Conservation (phyloP, 2,888 invertebrate genomes). For the Odontomyia ornata region DNA sequence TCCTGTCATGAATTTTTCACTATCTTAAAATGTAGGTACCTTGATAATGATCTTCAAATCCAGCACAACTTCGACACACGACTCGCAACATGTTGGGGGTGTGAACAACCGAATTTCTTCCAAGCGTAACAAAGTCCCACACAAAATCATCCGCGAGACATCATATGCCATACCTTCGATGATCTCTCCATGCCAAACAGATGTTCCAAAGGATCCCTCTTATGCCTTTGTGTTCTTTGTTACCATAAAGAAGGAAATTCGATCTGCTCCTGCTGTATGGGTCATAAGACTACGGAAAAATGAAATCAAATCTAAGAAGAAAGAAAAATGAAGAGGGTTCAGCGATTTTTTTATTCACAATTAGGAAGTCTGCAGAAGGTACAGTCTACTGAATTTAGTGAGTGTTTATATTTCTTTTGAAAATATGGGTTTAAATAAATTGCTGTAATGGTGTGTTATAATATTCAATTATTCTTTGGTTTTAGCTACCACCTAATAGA, state of each 20-base stretch:
- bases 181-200: constrained; percentile 2
- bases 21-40: no score
- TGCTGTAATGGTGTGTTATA: no score
- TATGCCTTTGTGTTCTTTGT: background rate
- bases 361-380: no score
- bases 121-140: background rate
- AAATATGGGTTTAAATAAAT: no score
- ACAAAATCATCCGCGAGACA: background rate
- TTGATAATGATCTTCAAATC: no score
- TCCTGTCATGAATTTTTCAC: no score
- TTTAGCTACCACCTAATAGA: no score
- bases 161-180: background rate
- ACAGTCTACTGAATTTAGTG: no score
- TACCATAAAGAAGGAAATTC: background rate
- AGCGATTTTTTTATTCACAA: background rate
- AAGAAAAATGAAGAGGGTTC: background rate
- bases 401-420: no score
- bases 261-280: background rate
- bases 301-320: background rate
- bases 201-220: background rate
- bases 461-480: no score
- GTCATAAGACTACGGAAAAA: background rate
- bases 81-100: background rate
- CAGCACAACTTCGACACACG: background rate
- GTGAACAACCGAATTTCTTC: background rate